Conservation (phyloP, 2,113 vertebrate genomes). For the Entomyzon cyanotis region DNA sequence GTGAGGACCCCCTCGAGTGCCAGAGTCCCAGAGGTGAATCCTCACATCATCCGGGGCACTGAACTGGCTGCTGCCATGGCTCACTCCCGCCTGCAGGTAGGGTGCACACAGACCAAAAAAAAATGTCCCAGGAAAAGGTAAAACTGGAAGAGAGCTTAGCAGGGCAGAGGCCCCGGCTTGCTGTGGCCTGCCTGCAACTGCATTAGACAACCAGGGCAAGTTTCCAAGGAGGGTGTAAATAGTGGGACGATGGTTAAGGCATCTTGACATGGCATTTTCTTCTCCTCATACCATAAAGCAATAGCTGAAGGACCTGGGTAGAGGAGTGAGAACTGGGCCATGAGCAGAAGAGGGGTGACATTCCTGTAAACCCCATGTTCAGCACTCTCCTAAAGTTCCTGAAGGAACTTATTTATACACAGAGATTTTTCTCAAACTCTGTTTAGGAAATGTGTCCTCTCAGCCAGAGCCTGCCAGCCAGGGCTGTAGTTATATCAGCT, state of each 20-base stretch:
- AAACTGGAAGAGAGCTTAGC: background rate
- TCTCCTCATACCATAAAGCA: background rate
- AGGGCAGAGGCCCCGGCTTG: fast-evolving
- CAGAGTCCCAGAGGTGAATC: fast-evolving
- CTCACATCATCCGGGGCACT: background rate
- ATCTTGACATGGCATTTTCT: background rate
- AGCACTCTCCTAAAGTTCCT: background rate
- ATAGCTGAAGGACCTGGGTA: background rate
- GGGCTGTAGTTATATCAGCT: background rate
- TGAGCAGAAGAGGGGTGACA: background rate
- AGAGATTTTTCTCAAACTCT: background rate
- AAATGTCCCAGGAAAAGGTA: background rate
- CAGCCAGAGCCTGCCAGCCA: background rate
- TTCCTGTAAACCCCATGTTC: background rate
- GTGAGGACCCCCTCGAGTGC: background rate
- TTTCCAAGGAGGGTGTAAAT: background rate
- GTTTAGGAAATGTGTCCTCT: background rate
- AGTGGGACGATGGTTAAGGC: background rate
- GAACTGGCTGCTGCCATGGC: background rate
- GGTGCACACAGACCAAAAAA: background rate
- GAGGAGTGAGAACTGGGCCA: background rate
- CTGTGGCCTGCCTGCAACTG: background rate
- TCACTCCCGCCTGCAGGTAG: fast-evolving
- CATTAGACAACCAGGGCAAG: background rate
- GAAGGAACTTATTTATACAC: background rate